phyloP scores from a whole-genome alignment of 2,113 vertebrate genomes.

The Elachura formosa region DNA sequence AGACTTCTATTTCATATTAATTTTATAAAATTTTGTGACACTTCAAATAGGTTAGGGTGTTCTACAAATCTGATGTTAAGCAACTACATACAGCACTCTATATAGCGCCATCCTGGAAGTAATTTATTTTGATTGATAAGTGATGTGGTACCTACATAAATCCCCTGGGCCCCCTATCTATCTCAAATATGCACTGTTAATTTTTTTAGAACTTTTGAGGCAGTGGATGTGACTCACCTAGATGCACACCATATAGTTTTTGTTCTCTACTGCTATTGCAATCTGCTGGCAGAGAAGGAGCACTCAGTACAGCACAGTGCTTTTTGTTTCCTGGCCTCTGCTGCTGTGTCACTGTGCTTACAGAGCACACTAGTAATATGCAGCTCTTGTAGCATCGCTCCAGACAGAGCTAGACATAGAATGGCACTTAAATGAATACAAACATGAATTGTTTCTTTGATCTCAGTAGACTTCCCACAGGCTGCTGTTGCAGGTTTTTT shows the following conservation, averaged over 20 bases:
- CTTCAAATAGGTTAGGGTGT: not conserved
- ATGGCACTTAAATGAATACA: not conserved
- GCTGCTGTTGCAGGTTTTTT: not conserved
- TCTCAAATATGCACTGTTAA: not conserved
- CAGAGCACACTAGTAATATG: not conserved
- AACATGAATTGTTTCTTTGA: constrained; percentile 16
- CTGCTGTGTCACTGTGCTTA: not conserved
- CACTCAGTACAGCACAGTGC: not conserved
- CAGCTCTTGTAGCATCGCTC: not conserved
- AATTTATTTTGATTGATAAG: not conserved
- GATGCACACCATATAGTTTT: not conserved
- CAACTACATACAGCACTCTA: not conserved
- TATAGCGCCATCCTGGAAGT: not conserved
- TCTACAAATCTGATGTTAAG: not conserved
- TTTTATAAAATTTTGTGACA: not conserved
- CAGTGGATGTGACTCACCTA: not conserved
- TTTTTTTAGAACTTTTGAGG: not conserved
- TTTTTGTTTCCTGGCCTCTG: not conserved
- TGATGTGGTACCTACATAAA: not conserved
- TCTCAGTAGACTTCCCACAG: not conserved
- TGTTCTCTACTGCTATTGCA: not conserved
- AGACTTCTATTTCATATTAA: not conserved
- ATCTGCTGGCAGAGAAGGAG: not conserved
- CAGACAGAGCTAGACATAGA: not conserved
- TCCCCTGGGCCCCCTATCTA: rapidly evolving